Evolutionary conservation across 1,140 invertebrate species (phyloP).

Genomic region (Drosophila littoralis): DNA sequence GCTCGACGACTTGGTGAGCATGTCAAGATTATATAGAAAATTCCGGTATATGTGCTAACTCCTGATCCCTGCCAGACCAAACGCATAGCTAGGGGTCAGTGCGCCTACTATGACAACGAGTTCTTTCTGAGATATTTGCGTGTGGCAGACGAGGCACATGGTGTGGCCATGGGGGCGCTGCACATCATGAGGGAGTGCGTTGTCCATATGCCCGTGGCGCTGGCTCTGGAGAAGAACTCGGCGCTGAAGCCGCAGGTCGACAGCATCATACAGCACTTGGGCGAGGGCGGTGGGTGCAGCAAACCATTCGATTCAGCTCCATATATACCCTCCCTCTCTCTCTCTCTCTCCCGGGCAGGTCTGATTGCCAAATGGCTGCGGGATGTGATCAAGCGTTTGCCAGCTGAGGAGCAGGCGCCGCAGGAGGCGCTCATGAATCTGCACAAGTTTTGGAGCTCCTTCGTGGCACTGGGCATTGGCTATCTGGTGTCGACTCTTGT

Average conservation of each 20-base stretch:
- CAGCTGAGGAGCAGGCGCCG: constrained; percentile 85
- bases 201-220: constrained; percentile 91
- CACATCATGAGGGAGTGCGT: constrained; percentile 93
- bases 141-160: constrained; percentile 85
- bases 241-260: constrained; percentile 90
- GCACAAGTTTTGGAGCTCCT: constrained; percentile 90
- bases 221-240: constrained; percentile 92
- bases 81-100: constrained; percentile 88
- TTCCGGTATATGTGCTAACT: too few relatives aligned
- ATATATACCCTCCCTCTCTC: neutral
- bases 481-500: constrained; percentile 87
- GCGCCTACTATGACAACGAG: constrained; percentile 93
- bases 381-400: constrained; percentile 87
- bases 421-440: constrained; percentile 90
- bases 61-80: constrained; percentile 61
- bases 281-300: constrained; percentile 87
- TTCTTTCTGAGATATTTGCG: constrained; percentile 88
- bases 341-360: constrained; percentile 25
- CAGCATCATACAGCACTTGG: constrained; percentile 87
- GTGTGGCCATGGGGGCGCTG: constrained; percentile 86
- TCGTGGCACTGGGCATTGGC: constrained; percentile 89
- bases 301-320: neutral
- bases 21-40: too few relatives aligned
- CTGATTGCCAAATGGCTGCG: constrained; percentile 91
- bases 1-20: constrained; percentile 86